These are phyloP conservation scores for Aproaerema taeniolella DNA, from an alignment of 2,888 invertebrate species.

Conservation along the genomic window DNA sequence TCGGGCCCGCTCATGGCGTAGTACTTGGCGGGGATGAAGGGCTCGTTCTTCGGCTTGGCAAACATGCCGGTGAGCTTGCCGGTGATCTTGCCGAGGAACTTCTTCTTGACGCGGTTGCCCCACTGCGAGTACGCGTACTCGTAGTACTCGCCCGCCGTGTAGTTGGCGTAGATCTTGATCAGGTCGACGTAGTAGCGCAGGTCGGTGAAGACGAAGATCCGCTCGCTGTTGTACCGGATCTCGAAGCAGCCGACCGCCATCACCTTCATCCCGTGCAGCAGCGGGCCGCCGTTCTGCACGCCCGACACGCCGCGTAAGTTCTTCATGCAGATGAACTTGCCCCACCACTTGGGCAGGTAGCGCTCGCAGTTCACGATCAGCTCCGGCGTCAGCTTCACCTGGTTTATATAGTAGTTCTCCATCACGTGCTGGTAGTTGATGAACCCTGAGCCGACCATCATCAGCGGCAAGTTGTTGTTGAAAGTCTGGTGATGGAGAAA, in stretches of 20 bases:
- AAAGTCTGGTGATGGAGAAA: too few species aligned
- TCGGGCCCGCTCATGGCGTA: too few species aligned
- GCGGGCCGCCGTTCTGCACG: constrained; percentile 39
- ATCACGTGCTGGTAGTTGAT: constrained; percentile 23
- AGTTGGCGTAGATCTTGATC: constrained; percentile 25
- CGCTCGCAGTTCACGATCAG: constrained; percentile 27
- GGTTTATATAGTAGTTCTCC: constrained; percentile 27
- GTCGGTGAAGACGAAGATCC: constrained; percentile 47
- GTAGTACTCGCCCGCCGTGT: constrained; percentile 37
- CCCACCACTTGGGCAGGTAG: constrained; percentile 33
- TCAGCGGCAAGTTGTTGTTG: too few species aligned
- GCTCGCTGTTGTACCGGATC: constrained; percentile 46
- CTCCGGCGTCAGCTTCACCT: neutral
- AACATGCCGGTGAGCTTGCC: too few species aligned
- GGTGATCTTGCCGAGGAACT: neutral
- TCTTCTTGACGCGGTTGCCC: constrained; percentile 14
- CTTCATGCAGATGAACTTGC: constrained; percentile 30
- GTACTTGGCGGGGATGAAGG: too few species aligned
- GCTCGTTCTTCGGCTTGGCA: too few species aligned
- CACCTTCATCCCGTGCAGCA: constrained; percentile 22
- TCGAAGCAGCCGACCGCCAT: constrained; percentile 47
- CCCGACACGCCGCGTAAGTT: constrained; percentile 27
- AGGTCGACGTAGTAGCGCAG: constrained; percentile 36
- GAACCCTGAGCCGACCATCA: constrained; percentile 30
- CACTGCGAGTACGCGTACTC: constrained; percentile 53